Base-by-base conservation (phyloP, 2,888 invertebrate species). In the Gari tellinella region DNA sequence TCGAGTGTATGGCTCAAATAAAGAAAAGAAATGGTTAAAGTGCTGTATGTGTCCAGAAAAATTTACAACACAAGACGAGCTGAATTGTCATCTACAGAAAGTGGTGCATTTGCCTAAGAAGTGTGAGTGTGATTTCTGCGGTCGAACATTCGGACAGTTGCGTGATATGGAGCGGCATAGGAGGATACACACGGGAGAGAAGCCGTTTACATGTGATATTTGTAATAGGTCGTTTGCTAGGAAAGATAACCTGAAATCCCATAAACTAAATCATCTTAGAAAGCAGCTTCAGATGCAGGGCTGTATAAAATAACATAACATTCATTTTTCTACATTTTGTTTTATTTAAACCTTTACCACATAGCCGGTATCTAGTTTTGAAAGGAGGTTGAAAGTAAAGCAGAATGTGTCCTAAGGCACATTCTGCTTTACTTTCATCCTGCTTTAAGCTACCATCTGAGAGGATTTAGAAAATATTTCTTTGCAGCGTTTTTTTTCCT, bases 161-260 rank as follows among this genome's bases (percentile, higher is more conserved):
- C 51, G 75, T 10, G 75, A 75, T 19, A 66, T 62, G 53, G 75
- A 69, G 26, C 56, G 75, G 17, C 75, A 75, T 38, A 49, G 69
- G 19, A 46, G 69, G 19, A 69, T 65, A 37, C 75, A 75, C 25
- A 75, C 75, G 1, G 75, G 75, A 1, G 75, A 75, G 23, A 56
- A 56, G 43, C 75, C 75, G 0, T 75, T 70, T 38, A 62, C 46
- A 15, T 75, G 75, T 53, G 65, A 66, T 23, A 37, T 75, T 12
- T 75, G 75, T 57, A 62, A 70, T n/a, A 65, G 65, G 38, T 40
- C 61, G 8, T 75, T 75, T 45, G 69, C 75, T 10, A 41, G 75
- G 26, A 75, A 69, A 48, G 75, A 75, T 26, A 75, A 75, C 66
- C 62, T 75, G 12, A 66, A 69, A 57, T 75, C 66, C 19, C 75